Conservation (phyloP, 2,797 vertebrate genomes). For the Furcifer pardalis region DNA sequence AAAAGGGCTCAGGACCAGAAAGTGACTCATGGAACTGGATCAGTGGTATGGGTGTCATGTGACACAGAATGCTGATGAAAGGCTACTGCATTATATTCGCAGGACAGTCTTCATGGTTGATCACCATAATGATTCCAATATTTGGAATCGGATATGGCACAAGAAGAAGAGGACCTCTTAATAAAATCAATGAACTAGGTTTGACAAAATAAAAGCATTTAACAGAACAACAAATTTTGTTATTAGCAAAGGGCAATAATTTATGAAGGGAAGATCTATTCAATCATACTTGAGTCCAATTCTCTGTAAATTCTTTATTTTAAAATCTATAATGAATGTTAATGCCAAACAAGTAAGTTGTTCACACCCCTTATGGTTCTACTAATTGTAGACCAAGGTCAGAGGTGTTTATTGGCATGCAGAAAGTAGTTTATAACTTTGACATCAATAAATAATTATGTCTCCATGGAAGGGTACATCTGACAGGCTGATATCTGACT, state of each 20-base stretch:
- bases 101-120: no score
- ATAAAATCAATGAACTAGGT: not conserved
- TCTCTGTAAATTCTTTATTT: not conserved
- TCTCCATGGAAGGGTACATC: slow-evolving; percentile 38
- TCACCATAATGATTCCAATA: no score
- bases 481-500: not conserved
- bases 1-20: no score
- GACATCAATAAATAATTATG: slow-evolving; percentile 43
- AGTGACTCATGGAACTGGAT: no score
- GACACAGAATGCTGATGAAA: no score
- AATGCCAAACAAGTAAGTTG: slow-evolving; percentile 11
- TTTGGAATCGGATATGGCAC: no score
- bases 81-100: no score
- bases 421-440: slow-evolving; percentile 41
- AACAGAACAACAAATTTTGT: not conserved
- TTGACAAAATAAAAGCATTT: not conserved
- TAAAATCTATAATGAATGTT: not conserved
- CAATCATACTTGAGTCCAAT: not conserved
- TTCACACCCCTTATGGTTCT: slow-evolving; percentile 20
- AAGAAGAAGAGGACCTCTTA: not conserved
- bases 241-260: not conserved
- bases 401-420: not conserved
- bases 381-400: not conserved
- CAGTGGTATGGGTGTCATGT: no score
- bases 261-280: not conserved